These are phyloP conservation scores for Drosophila biarmipes DNA, from an alignment of 1,140 invertebrate genomes.

Conservation along the genomic window DNA sequence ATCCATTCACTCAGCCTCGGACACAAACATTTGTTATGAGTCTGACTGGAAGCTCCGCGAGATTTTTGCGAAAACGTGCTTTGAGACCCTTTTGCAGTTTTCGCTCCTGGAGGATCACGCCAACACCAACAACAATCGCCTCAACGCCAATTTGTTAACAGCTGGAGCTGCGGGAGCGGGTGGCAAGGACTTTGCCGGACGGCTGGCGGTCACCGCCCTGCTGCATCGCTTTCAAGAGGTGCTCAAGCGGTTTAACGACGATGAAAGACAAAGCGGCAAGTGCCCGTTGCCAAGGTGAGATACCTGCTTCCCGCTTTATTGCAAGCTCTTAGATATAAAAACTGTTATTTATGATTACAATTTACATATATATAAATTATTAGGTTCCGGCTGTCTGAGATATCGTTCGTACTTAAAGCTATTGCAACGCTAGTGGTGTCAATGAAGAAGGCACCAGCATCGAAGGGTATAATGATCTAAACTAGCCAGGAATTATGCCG, in stretches of 20 bases:
- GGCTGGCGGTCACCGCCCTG: constrained; percentile 95
- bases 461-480: constrained; percentile 87
- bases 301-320: too few species aligned
- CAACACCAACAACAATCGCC: constrained; percentile 79
- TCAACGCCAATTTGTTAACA: constrained; percentile 69
- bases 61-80: constrained; percentile 98
- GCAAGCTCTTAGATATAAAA: neutral
- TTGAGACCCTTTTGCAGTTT: constrained; percentile 97
- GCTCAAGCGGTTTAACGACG: constrained; percentile 92
- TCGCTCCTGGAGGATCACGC: constrained; percentile 89
- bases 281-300: constrained; percentile 94
- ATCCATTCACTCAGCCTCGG: constrained; percentile 95
- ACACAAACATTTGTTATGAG: constrained; percentile 90
- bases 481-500: neutral
- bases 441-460: constrained; percentile 94
- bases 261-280: constrained; percentile 95
- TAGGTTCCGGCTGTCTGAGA: constrained; percentile 96
- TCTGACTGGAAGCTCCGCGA: constrained; percentile 93
- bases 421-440: constrained; percentile 96
- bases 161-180: constrained; percentile 68
- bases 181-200: constrained; percentile 89
- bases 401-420: constrained; percentile 98
- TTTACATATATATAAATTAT: neutral
- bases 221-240: constrained; percentile 97
- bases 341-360: neutral